Base-by-base conservation (phyloP, 2,888 invertebrate species). In the Lithophane socia region DNA sequence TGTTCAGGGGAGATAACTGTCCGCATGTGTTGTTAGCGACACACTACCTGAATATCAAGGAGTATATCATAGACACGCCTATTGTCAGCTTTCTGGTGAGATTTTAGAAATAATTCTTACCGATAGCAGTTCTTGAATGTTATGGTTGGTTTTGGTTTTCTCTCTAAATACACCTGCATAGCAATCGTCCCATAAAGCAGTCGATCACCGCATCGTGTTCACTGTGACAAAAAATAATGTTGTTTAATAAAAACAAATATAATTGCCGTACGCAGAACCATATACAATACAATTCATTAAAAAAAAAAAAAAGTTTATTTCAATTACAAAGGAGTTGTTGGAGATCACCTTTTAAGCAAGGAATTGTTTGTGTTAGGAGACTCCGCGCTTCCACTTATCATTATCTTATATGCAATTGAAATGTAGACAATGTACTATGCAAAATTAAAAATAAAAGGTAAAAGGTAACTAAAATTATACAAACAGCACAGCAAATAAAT, bases 21-120 rank as follows among this genome's bases (percentile, higher is more conserved):
- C 99, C 99, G 0, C 98, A 98, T 90, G 95, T 98, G 2, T 94
- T 99, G 70, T 96, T 98, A 8, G 97, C 98, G 0, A 99, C 99
- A 0, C 99, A 99, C 93, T 98, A 98, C 90, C 97, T 98, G 87
- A 97, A 97, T 65, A 94, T 98, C 54, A 93, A 97, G 58, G 94
- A 97, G 71, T 96, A 97, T 73, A 93, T 98, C 12, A 96, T 97
- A 0, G 91, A 96, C 58, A 96, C 97, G 12, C 94, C 97, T 0
- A 90, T 96, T 13, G 92, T 97, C 0, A 94, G 95, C 80, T 96
- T 96, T 82, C 93, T 97, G 96, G 98, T 98, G 86, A 92, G 95
- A 75, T 42, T 56, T 29, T 52, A 3, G 2, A 67, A 65, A 24
- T 49, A 61, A 1, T 42, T 37, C 9, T 24, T 44, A 76, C 12